phyloP scores from a whole-genome alignment of 2,113 vertebrate species.

The Tricholaema leucomelas region DNA sequence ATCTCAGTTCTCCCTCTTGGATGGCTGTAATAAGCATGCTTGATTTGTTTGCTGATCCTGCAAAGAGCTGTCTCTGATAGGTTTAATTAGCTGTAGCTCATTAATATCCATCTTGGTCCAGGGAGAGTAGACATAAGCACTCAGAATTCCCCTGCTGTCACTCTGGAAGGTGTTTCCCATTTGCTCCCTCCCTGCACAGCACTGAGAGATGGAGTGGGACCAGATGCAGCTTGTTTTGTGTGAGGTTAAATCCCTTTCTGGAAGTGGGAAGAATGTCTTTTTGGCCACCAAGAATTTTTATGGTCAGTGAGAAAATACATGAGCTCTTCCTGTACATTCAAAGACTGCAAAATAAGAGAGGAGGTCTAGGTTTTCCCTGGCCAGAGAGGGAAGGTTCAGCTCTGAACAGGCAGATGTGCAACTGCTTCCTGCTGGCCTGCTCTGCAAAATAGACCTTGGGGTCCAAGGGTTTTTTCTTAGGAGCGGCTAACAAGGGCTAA shows the following conservation, averaged over 20 bases:
- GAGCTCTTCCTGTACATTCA: not conserved
- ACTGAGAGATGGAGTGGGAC: rapidly evolving
- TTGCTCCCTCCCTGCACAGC: not conserved
- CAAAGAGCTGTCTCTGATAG: not conserved
- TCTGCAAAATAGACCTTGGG: rapidly evolving
- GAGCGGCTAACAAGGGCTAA: not conserved
- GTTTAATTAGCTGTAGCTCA: not conserved
- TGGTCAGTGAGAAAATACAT: not conserved
- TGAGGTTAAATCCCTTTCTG: not conserved
- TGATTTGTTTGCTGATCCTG: not conserved
- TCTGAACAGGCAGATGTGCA: rapidly evolving
- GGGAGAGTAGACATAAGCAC: not conserved
- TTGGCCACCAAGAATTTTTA: not conserved
- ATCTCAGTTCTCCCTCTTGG: not conserved
- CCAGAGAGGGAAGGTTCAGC: not conserved
- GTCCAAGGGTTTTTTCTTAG: not conserved
- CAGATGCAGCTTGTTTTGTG: not conserved
- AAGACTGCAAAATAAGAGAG: not conserved
- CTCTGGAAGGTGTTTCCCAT: not conserved
- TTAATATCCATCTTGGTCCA: not conserved
- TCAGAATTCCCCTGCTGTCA: not conserved
- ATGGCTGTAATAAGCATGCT: not conserved
- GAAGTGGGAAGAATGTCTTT: not conserved
- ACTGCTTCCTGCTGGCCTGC: not conserved
- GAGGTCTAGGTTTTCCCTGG: not conserved